Evolutionary conservation across 2,888 invertebrate species (phyloP).

Genomic region (Congeria kusceri): DNA sequence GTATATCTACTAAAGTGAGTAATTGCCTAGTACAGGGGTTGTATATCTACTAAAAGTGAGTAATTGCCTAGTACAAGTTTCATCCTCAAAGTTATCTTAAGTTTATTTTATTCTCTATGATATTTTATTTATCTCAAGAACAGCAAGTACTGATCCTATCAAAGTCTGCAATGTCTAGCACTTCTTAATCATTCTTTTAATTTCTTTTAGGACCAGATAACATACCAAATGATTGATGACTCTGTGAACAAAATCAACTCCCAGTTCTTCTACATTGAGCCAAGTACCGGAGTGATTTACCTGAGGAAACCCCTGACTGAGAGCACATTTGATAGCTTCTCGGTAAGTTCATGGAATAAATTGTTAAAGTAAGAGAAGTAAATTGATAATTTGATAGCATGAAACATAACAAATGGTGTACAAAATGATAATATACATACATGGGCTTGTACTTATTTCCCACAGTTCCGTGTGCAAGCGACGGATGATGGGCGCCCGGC

Average conservation of each 20-base stretch:
- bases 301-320: constrained; percentile 54
- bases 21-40: no score
- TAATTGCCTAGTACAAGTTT: no score
- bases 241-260: constrained; percentile 33
- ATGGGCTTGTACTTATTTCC: not conserved
- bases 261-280: constrained; percentile 95
- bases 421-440: not conserved
- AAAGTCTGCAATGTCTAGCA: no score
- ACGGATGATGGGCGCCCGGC: constrained; percentile 74
- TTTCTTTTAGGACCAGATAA: constrained; percentile 57
- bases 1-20: no score
- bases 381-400: not conserved
- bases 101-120: no score
- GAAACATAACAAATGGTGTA: not conserved
- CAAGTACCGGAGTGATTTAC: constrained; percentile 91
- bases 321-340: constrained; percentile 20
- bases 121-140: no score
- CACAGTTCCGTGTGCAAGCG: constrained; percentile 75
- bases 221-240: constrained; percentile 56
- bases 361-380: not conserved
- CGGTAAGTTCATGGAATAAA: constrained; percentile 34
- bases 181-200: not conserved
- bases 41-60: no score
- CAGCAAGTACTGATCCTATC: no score
- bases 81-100: no score